Conservation (phyloP, 2,113 vertebrate genomes). For the Sorex fumeus region DNA sequence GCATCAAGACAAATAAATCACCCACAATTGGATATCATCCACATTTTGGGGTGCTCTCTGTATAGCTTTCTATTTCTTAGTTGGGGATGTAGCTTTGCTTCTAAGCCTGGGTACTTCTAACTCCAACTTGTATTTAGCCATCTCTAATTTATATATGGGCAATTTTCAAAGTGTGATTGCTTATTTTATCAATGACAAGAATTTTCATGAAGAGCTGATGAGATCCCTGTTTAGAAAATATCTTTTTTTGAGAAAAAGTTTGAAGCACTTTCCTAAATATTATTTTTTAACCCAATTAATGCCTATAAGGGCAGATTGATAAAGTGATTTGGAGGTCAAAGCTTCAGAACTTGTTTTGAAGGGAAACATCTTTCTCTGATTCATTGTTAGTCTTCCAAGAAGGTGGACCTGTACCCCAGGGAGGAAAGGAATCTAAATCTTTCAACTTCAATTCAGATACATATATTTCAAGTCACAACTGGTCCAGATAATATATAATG, state of each 20-base stretch:
- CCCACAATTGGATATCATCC: neutral
- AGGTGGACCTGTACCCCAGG: neutral
- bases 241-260: neutral
- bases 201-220: slow-evolving; percentile 1
- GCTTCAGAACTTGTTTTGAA: neutral
- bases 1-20: neutral
- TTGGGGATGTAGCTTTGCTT: neutral
- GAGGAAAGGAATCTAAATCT: neutral
- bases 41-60: neutral
- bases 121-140: neutral
- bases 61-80: neutral
- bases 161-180: neutral
- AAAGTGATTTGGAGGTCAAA: neutral
- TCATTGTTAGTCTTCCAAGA: neutral
- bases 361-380: neutral
- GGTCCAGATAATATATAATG: neutral
- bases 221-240: neutral
- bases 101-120: neutral
- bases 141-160: neutral
- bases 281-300: neutral
- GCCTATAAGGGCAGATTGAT: neutral
- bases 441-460: neutral
- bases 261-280: neutral
- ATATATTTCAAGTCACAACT: neutral
- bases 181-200: slow-evolving; percentile 6